Evolutionary conservation across 92 coral and sea anemone species (phyloP).

Genomic region (Bergia puertoricense): DNA sequence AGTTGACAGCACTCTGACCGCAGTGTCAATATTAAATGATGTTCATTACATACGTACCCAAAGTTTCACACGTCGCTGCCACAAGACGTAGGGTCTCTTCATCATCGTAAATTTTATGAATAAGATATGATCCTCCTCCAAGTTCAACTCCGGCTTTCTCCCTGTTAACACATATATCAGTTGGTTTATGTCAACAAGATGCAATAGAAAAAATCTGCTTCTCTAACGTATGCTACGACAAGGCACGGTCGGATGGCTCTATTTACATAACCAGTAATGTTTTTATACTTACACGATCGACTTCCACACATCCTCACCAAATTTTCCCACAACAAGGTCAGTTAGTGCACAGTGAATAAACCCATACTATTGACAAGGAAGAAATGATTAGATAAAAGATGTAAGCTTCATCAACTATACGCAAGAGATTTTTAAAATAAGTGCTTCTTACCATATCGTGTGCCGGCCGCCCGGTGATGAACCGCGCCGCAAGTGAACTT

Average conservation of each 20-base stretch:
- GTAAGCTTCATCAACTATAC: neutral
- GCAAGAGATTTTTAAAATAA: neutral
- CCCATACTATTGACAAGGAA: conserved; percentile 76
- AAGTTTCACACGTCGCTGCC: conserved; percentile 84
- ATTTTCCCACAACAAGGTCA: conserved; percentile 88
- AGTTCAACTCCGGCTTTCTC: conserved; percentile 95
- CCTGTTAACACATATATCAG: conserved; percentile 44
- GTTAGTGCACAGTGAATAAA: conserved; percentile 96
- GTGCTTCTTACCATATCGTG: neutral
- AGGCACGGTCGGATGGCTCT: neutral
- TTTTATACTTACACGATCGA: conserved; percentile 77
- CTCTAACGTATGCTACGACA: conserved; percentile 1
- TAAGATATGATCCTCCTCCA: conserved; percentile 95
- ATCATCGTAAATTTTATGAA: conserved; percentile 94
- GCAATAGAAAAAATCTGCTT: conserved; percentile 2
- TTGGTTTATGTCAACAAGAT: conserved; percentile 47
- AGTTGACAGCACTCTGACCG: conserved; percentile 15
- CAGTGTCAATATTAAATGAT: neutral
- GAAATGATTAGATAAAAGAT: conserved; percentile 4
- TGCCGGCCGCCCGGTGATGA: neutral
- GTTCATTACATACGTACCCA: conserved; percentile 62
- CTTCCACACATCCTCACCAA: conserved; percentile 95
- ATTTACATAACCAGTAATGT: conserved; percentile 18
- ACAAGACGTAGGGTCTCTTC: conserved; percentile 83
- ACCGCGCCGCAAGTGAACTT: neutral